Conservation (phyloP, 2,797 vertebrate genomes). For the Choloepus didactylus region DNA sequence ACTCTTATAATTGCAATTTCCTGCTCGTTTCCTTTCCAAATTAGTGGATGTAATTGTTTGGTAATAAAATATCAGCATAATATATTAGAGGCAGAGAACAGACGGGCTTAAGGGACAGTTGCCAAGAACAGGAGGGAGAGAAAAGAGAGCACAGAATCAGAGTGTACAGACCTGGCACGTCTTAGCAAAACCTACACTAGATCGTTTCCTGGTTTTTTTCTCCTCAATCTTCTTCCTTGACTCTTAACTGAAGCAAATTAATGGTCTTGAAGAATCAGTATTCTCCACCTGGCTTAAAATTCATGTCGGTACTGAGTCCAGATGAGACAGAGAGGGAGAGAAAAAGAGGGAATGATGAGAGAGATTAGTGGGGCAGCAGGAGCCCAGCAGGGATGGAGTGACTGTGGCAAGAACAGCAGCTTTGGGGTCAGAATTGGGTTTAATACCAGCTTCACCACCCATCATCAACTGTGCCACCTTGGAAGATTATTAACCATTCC, state of each 20-base stretch:
- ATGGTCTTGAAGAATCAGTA: neutral
- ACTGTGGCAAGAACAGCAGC: neutral
- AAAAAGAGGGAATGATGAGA: too few relatives aligned
- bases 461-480: neutral
- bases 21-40: conserved; percentile 86
- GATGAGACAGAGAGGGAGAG: neutral
- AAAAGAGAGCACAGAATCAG: conserved; percentile 71
- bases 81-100: conserved; percentile 85
- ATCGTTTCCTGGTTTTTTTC: neutral
- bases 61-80: conserved; percentile 87
- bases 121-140: conserved; percentile 78
- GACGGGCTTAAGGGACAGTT: conserved; percentile 84
- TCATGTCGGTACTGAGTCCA: neutral
- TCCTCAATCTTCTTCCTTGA: neutral
- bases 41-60: conserved; percentile 87
- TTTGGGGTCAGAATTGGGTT: neutral
- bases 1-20: conserved; percentile 86
- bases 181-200: neutral
- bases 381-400: neutral
- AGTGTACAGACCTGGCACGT: conserved; percentile 59
- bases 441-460: neutral
- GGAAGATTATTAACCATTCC: conserved; percentile 19
- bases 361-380: neutral
- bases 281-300: conserved; percentile 39
- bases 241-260: conserved; percentile 39